Percentiles rank a stretch among this genome's conserved stretches.
Conservation (phyloP, 2,113 vertebrate species). For the Strix uralensis region DNA sequence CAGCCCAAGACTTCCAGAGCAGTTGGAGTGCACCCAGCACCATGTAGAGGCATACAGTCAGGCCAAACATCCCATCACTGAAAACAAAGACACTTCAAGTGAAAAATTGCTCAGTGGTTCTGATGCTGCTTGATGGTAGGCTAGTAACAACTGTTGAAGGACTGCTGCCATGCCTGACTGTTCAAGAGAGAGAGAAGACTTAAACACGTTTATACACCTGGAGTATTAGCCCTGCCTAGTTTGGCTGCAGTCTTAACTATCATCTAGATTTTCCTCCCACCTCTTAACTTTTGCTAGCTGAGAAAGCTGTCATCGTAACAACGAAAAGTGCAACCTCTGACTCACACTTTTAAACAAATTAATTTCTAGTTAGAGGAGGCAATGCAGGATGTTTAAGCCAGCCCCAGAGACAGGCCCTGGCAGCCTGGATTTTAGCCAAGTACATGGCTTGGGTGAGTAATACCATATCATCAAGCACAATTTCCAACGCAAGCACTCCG, state of each 20-base stretch:
- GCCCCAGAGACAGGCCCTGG: neutral
- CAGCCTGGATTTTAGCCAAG: neutral
- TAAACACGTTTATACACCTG: rapidly evolving
- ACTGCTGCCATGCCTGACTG: neutral
- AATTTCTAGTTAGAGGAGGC: neutral
- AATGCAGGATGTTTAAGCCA: neutral
- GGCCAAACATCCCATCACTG: neutral
- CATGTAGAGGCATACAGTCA: neutral
- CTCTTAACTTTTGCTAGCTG: neutral
- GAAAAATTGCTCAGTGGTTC: neutral
- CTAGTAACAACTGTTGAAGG: neutral
- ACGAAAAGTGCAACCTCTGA: neutral
- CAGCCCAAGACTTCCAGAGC: neutral
- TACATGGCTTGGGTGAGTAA: neutral
- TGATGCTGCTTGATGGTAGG: neutral
- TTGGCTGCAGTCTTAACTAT: neutral
- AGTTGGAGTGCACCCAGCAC: rapidly evolving
- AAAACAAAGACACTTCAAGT: neutral
- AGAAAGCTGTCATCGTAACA: neutral
- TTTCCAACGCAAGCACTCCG: neutral
- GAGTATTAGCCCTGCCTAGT: neutral
- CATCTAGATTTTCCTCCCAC: neutral
- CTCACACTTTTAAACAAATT: neutral
- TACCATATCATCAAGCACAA: neutral
- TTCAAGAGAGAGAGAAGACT: neutral